phyloP scores from a whole-genome alignment of 2,797 vertebrate genomes.

The Sebastes kiyomatsui region DNA sequence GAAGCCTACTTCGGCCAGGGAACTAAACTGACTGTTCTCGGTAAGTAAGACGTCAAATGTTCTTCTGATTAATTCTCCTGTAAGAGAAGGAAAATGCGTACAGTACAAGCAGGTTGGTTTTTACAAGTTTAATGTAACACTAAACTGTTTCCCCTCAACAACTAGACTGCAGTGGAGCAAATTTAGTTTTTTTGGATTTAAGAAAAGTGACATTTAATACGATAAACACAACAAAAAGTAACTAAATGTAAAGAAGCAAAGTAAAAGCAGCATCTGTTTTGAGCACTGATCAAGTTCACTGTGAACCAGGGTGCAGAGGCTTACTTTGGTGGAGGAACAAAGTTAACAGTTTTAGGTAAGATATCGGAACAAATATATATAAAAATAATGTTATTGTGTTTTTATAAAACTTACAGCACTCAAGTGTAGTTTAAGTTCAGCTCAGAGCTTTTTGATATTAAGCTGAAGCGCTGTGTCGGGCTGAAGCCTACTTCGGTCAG shows the following conservation, averaged over 20 bases:
- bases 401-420: too few species aligned
- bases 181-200: too few species aligned
- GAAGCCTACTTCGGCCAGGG: conserved; percentile 72
- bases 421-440: neutral
- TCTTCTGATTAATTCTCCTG: neutral
- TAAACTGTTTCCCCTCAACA: too few species aligned
- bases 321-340: neutral
- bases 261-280: neutral
- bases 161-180: neutral
- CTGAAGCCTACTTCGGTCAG: neutral
- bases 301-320: neutral
- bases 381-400: too few species aligned
- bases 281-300: neutral
- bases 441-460: neutral
- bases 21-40: conserved; percentile 72
- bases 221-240: too few species aligned
- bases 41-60: conserved; percentile 49
- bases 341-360: conserved; percentile 45
- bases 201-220: neutral
- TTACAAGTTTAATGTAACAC: too few species aligned
- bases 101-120: neutral
- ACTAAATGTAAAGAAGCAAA: neutral
- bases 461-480: neutral
- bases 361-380: too few species aligned
- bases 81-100: neutral